Conservation (phyloP, 2,797 vertebrate species). For the Syngnathus rostellatus region DNA sequence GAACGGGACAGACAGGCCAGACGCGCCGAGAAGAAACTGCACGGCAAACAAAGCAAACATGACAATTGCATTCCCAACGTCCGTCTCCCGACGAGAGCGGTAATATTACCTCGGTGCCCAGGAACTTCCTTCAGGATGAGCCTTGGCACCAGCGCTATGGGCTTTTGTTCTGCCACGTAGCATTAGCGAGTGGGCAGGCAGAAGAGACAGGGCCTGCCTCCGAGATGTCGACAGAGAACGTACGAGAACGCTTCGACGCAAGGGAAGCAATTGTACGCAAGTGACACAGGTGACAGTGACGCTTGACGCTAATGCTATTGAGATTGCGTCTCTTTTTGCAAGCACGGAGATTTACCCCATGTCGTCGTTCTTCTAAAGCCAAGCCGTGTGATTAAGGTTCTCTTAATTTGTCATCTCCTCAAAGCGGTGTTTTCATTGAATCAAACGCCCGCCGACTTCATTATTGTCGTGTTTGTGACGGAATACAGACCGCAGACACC, state of each 20-base stretch:
- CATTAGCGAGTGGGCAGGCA: slow-evolving; percentile 64
- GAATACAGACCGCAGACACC: slow-evolving; percentile 15
- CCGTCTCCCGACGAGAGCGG: slow-evolving; percentile 55
- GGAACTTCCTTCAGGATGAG: slow-evolving; percentile 56
- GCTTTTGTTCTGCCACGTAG: slow-evolving; percentile 67
- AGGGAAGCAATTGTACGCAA: slow-evolving; percentile 38
- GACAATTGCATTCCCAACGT: slow-evolving; percentile 52
- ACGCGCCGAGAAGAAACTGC: slow-evolving; percentile 49
- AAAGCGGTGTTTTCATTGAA: slow-evolving; percentile 3
- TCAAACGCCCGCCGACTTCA: neutral
- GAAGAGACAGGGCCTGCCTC: slow-evolving; percentile 58
- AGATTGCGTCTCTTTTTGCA: slow-evolving; percentile 35
- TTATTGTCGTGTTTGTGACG: slow-evolving; percentile 28
- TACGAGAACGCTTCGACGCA: slow-evolving; percentile 49
- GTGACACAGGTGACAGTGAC: slow-evolving; percentile 42
- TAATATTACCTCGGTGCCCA: slow-evolving; percentile 57
- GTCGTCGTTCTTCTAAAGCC: slow-evolving; percentile 29
- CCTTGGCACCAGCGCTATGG: slow-evolving; percentile 47
- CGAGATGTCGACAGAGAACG: slow-evolving; percentile 43
- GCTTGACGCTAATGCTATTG: slow-evolving; percentile 47
- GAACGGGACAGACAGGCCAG: slow-evolving; percentile 60
- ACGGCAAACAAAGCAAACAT: slow-evolving; percentile 61
- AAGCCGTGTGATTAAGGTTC: slow-evolving; percentile 12
- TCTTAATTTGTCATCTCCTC: slow-evolving; percentile 14
- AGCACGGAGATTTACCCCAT: slow-evolving; percentile 24